Evolutionary conservation across 1,140 invertebrate species (phyloP), one percentile per base, ranked within the genome.

Genomic region (Adoxophyes honmai): DNA sequence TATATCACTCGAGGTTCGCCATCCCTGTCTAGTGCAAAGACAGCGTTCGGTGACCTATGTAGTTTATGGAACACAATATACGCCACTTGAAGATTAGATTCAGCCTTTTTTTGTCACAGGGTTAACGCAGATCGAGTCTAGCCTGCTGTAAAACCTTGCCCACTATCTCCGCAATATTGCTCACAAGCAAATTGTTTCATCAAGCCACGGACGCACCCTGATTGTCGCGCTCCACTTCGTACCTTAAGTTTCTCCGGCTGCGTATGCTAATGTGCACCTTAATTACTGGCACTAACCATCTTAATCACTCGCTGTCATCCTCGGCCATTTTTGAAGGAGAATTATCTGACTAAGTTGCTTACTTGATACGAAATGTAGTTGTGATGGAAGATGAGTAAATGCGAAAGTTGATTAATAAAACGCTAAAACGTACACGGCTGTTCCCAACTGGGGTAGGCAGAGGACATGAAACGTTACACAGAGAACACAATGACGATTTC

Each of bases 181-280:
- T 21, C 18, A 48, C 42, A 55, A 66, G 57, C 60, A 66, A 70
- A 70, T 73, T 62, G 59, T 67, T 68, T 60, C 59, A 68, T 70
- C 66, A 64, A 59, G 56, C 55, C 52, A 34, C 55, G 55, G 60
- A 68, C 60, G 58, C 65, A 67, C 57, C 70, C 68, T 66, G 64
- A 66, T 73, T 66, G 64, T 56, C 63, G 54, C 61, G 70, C 68
- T 68, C 70, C 64, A 75, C 68, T 69, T 75, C 59, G 61, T 64
- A 66, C 59, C 56, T 11, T 62, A 13, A 21, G 21, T 36, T 48
- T 48, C 42, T 48, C 42, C 10, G n/a, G 5, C 42, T n/a, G 21
- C 18, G 1, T 48, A 48, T 48, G 21, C 42, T 48, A 48, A 48
- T 48, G 28, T 33, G 11, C 21, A 48, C 42, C 42, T 48, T 53